Evolutionary conservation across 92 coral and sea anemone genomes (phyloP).

Genomic region (Scolanthus callimorphus): DNA sequence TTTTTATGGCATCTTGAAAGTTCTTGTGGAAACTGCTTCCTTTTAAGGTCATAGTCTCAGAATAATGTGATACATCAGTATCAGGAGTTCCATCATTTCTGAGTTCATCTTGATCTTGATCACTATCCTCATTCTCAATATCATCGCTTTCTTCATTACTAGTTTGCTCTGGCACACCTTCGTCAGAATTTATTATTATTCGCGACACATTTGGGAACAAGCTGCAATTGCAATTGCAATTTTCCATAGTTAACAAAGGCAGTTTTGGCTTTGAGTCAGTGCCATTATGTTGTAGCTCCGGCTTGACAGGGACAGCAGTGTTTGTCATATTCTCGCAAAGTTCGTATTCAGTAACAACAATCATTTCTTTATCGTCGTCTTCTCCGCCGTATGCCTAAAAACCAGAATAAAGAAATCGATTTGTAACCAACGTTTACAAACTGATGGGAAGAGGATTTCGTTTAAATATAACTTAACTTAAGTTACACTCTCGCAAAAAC

Average conservation of each 20-base stretch:
- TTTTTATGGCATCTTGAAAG: slow-evolving; percentile 17
- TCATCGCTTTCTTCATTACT: background rate
- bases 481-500: too few relatives aligned
- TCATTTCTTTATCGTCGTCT: too few relatives aligned
- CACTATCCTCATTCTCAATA: background rate
- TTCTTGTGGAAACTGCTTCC: slow-evolving; percentile 9
- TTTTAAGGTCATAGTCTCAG: slow-evolving; percentile 6
- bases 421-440: too few relatives aligned
- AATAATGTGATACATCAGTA: background rate
- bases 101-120: background rate
- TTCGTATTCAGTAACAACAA: too few relatives aligned
- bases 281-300: background rate
- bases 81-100: background rate
- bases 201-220: background rate
- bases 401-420: too few relatives aligned
- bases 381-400: too few relatives aligned
- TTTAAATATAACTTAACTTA: too few relatives aligned
- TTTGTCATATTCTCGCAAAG: background rate
- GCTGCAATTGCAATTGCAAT: background rate
- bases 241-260: background rate
- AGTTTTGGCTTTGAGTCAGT: background rate
- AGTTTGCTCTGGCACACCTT: background rate
- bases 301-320: background rate
- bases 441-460: too few relatives aligned
- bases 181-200: background rate